phyloP scores from a whole-genome alignment of 2,797 vertebrate species.

The Sciaenops ocellatus region DNA sequence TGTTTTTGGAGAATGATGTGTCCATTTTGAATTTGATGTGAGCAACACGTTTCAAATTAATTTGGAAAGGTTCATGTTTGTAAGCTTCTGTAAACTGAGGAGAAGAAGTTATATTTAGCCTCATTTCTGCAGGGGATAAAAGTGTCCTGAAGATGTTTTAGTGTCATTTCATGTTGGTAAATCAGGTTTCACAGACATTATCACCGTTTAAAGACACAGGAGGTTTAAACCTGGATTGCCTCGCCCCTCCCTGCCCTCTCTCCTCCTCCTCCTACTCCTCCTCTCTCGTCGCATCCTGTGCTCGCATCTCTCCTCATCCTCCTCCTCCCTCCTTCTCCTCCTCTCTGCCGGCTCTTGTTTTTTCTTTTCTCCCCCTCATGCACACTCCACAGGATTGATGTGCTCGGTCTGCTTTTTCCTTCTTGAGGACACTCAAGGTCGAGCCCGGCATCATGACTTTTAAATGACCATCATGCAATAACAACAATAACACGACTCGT shows the following conservation, averaged over 20 bases:
- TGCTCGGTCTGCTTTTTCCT: constrained; percentile 10
- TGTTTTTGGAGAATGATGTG: no score
- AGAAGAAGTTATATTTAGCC: neutral
- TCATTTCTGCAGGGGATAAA: neutral
- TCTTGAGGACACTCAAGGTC: constrained; percentile 47
- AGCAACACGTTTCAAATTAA: no score
- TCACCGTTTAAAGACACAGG: neutral
- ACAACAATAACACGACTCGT: constrained; percentile 42
- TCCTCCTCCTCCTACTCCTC: constrained; percentile 26
- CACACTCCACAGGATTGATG: neutral
- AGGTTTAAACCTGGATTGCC: constrained; percentile 36
- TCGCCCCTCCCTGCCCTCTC: constrained; percentile 64
- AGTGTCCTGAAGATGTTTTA: neutral
- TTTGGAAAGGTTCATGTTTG: no score
- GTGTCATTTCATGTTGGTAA: neutral
- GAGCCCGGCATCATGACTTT: constrained; percentile 58
- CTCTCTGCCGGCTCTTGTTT: constrained; percentile 21
- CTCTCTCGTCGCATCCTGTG: constrained; percentile 52
- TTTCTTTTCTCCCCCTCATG: neutral
- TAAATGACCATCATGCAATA: constrained; percentile 53
- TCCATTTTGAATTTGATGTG: no score
- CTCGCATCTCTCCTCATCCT: constrained; percentile 58
- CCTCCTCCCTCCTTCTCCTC: constrained; percentile 40
- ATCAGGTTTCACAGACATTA: neutral
- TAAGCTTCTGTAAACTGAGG: no score